Conservation (phyloP, 2,797 vertebrate genomes). For the Acestrorhynchus altus region DNA sequence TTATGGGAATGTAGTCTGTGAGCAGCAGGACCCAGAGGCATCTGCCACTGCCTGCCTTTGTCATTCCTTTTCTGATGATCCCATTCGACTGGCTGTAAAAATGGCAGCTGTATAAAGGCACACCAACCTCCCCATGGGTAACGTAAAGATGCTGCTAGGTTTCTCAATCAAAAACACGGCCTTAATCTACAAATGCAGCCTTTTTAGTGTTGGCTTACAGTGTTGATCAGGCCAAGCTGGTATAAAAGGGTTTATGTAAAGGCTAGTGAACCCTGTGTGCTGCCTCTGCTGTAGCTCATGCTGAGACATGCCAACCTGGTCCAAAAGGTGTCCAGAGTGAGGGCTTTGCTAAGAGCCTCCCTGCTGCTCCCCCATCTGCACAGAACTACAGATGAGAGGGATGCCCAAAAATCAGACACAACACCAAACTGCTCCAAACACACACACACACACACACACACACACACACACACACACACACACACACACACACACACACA, state of each 20-base stretch:
- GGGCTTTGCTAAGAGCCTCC: constrained; percentile 44
- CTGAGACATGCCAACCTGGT: constrained; percentile 18
- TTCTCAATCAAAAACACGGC: background rate
- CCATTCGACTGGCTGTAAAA: background rate
- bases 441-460: background rate
- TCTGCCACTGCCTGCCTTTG: background rate
- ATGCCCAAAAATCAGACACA: constrained; percentile 38
- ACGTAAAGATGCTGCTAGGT: background rate
- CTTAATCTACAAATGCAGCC: background rate
- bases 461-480: background rate
- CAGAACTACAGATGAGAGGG: constrained; percentile 41
- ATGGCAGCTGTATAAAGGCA: background rate
- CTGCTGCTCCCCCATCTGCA: constrained; percentile 52
- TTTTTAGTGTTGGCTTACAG: background rate
- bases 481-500: background rate
- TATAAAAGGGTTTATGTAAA: constrained; percentile 27
- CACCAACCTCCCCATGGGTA: background rate
- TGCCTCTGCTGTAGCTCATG: constrained; percentile 23
- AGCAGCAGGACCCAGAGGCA: background rate
- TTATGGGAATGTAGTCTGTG: background rate
- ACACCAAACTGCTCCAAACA: constrained; percentile 35
- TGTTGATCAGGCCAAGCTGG: background rate
- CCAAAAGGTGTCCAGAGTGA: constrained; percentile 34
- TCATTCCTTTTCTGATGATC: background rate
- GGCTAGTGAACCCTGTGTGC: constrained; percentile 27